Conservation (phyloP, 2,888 invertebrate genomes). For the Seira ritae region DNA sequence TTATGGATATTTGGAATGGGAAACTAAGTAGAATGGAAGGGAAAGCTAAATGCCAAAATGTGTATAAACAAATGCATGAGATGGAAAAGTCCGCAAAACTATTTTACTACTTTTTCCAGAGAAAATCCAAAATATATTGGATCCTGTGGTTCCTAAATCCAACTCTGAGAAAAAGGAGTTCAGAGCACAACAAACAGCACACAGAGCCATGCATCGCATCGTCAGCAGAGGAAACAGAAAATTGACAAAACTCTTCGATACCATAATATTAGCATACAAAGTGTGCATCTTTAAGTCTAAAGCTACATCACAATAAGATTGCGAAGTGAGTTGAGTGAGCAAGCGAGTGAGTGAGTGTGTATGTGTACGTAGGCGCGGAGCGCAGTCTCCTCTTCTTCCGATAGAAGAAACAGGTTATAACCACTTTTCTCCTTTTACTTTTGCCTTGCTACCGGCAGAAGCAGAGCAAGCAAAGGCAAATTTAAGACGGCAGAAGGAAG, state of each 20-base stretch:
- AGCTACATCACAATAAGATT: conserved; percentile 14
- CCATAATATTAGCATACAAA: conserved; percentile 39
- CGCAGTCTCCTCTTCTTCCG: background rate
- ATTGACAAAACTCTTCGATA: conserved; percentile 39
- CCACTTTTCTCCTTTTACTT: background rate
- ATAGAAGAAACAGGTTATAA: conserved; percentile 1
- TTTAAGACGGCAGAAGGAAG: conserved; percentile 55
- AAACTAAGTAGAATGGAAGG: conserved; percentile 1
- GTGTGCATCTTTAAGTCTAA: conserved; percentile 22
- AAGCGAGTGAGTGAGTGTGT: no score
- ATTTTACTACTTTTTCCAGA: background rate
- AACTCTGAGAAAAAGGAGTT: conserved; percentile 25
- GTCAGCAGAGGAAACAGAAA: conserved; percentile 28
- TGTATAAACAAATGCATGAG: conserved; percentile 8
- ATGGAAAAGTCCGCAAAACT: background rate
- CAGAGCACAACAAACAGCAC: background rate
- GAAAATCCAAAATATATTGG: conserved; percentile 45
- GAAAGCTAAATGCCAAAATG: background rate
- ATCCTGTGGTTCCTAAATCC: conserved; percentile 46
- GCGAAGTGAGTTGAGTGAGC: background rate
- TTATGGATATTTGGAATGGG: background rate
- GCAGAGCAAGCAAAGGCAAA: conserved; percentile 26
- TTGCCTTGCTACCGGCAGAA: background rate
- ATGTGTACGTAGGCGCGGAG: no score
- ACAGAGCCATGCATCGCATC: background rate